Percentiles rank a stretch among this genome's conserved stretches.
Evolutionary conservation across 64 coral and sea anemone genomes (phyloP).

Genomic region (Cladopsammia gracilis): DNA sequence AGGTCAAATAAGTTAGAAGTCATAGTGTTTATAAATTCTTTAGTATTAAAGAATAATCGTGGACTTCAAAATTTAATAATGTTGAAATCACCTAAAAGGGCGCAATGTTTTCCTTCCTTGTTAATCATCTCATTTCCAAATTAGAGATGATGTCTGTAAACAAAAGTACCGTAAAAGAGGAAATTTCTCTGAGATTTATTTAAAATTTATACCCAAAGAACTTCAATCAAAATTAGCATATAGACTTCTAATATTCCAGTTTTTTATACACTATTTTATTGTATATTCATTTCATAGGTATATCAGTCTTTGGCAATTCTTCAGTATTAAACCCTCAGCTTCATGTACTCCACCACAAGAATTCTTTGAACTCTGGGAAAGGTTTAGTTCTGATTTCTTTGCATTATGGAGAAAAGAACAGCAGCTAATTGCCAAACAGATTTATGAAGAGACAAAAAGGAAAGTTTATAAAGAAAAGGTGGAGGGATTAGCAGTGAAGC

Average conservation of each 20-base stretch:
- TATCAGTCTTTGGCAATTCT: slow-evolving; percentile 56
- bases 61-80: too few species aligned
- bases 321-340: slow-evolving; percentile 49
- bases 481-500: slow-evolving; percentile 73
- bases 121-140: too few species aligned
- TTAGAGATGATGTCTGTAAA: too few species aligned
- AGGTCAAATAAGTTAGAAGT: too few species aligned
- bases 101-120: too few species aligned
- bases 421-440: slow-evolving; percentile 81
- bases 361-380: slow-evolving; percentile 88
- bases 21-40: too few species aligned
- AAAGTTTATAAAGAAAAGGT: slow-evolving; percentile 87
- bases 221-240: neutral
- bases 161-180: too few species aligned
- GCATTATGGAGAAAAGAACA: slow-evolving; percentile 90
- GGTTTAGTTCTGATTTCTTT: slow-evolving; percentile 83
- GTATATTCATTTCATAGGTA: slow-evolving; percentile 54
- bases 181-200: too few species aligned
- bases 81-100: too few species aligned
- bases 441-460: slow-evolving; percentile 90
- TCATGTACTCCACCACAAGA: slow-evolving; percentile 75
- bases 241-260: too few species aligned
- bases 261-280: neutral
- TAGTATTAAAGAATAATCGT: too few species aligned
- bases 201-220: neutral